Evolutionary conservation across 2,113 vertebrate species (phyloP), one percentile per base, ranked within the genome.

Genomic region (Pogona vitticeps): DNA sequence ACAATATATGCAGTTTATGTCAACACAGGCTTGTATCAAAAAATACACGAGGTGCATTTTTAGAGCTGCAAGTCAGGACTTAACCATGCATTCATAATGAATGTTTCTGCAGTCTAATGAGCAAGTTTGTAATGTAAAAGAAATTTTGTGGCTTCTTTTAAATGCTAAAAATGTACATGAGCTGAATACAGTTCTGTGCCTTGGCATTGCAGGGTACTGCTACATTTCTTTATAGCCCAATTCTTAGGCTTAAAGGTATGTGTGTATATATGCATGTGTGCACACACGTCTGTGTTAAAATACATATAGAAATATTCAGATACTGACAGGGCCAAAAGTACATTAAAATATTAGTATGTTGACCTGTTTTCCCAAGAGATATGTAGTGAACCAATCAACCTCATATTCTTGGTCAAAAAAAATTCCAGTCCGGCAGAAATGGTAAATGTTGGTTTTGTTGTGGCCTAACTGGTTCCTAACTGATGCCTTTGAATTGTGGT

Each of bases 1-100:
- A 80, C 76, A 73, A 85, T 88, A 81, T 85, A 76, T 85, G 77
- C 61, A 85, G 77, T 81, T 85, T 75, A 58, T 82, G 83, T 85
- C 78, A 88, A 67, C 70, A 58, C 80, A 56, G 23, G 56, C 61
- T 81, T 85, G 71, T 80, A 58, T 81, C 87, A 85, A 85, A 85
- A n/a, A 88, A 63, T 33, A 40, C 63, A 12, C 72, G 1, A 75
- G 77, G 12, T 81, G 58, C 26, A 76, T 85, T 68, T 81, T 88
- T 68, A 88, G 65, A 68, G 28, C 42, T 85, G 77, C 71, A 81
- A 85, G 46, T 88, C 76, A 88, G 36, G 33, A 58, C 78, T 85
- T 65, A 76, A 58, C 46, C 79, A 75, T 65, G 58, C 59, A 59
- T 84, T 73, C 80, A 80, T 84, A 80, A 84, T 88, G 59, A 84